Percentiles rank a stretch among this genome's conserved stretches.
Conservation (phyloP, 1,140 invertebrate species). For the Zaprionus tsacasi region DNA sequence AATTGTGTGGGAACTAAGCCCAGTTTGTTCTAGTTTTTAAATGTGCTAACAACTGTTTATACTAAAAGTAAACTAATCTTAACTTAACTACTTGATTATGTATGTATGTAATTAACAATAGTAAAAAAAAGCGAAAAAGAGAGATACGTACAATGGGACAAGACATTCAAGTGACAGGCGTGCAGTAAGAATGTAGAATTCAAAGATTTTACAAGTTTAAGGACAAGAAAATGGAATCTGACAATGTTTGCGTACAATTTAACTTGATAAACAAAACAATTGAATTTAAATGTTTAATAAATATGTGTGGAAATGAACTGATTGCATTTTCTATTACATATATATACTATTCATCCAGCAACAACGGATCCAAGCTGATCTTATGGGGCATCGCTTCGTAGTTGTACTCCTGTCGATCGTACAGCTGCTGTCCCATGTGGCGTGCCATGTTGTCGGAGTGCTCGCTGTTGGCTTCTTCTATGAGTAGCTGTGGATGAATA, state of each 20-base stretch:
- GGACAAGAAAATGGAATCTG: conserved; percentile 43
- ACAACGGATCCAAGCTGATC: conserved; percentile 57
- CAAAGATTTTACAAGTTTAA: conserved; percentile 42
- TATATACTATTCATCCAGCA: conserved; percentile 38
- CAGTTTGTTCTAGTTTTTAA: conserved; percentile 63
- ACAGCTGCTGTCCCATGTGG: conserved; percentile 37
- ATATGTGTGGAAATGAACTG: conserved; percentile 71
- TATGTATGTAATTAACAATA: conserved; percentile 69
- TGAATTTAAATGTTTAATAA: conserved; percentile 82
- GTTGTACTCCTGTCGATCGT: conserved; percentile 20
- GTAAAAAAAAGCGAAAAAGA: not conserved
- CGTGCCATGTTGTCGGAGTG: conserved; percentile 44
- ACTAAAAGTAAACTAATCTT: conserved; percentile 57
- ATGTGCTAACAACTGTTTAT: conserved; percentile 74
- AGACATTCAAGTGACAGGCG: conserved; percentile 40
- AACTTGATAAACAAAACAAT: conserved; percentile 59
- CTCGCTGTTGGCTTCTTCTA: conserved; percentile 68
- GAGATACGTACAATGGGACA: conserved; percentile 40
- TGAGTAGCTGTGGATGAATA: conserved; percentile 45
- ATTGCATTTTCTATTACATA: not conserved
- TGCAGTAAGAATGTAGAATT: conserved; percentile 25
- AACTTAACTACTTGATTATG: conserved; percentile 54
- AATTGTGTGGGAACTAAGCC: conserved; percentile 67
- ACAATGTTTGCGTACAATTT: conserved; percentile 68
- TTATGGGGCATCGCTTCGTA: conserved; percentile 42